Conservation (phyloP, 2,888 invertebrate genomes). For the Siphonodentalium dalli region DNA sequence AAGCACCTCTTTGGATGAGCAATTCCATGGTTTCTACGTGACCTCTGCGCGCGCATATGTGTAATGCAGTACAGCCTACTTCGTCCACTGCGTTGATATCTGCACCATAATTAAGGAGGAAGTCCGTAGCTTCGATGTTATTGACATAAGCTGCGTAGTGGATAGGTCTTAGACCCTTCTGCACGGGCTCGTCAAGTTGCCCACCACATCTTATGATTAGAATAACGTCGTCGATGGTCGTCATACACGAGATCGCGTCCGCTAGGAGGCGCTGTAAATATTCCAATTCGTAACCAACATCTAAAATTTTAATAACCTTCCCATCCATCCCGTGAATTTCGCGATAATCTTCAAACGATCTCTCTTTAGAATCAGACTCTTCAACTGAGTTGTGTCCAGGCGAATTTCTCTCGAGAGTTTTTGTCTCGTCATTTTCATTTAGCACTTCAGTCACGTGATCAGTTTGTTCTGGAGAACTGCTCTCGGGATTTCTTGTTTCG, state of each 20-base stretch:
- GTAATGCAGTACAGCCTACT: conserved; percentile 89
- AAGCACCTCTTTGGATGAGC: conserved; percentile 79
- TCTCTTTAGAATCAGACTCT: no score
- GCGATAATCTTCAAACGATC: no score
- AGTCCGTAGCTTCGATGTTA: conserved; percentile 76
- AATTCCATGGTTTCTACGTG: conserved; percentile 69
- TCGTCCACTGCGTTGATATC: conserved; percentile 75
- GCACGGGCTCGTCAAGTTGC: conserved; percentile 78
- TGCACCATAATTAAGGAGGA: conserved; percentile 75
- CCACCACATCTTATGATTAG: conserved; percentile 82
- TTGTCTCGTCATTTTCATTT: no score
- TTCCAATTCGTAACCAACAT: no score
- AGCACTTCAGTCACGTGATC: no score
- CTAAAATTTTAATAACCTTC: no score
- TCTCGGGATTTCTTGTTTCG: no score
- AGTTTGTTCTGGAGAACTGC: no score
- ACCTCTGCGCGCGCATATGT: conserved; percentile 89
- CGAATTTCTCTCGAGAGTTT: no score
- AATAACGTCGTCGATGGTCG: conserved; percentile 84
- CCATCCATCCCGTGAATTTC: no score
- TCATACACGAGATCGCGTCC: conserved; percentile 88
- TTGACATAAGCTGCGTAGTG: conserved; percentile 94
- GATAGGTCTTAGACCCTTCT: conserved; percentile 84
- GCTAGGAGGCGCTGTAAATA: conserved; percentile 81
- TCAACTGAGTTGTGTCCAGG: no score